A percentile compares a stretch with the other conserved stretches of the same genome.
phyloP scores from a whole-genome alignment of 1,140 invertebrate genomes.

The Drosophila repletoides region DNA sequence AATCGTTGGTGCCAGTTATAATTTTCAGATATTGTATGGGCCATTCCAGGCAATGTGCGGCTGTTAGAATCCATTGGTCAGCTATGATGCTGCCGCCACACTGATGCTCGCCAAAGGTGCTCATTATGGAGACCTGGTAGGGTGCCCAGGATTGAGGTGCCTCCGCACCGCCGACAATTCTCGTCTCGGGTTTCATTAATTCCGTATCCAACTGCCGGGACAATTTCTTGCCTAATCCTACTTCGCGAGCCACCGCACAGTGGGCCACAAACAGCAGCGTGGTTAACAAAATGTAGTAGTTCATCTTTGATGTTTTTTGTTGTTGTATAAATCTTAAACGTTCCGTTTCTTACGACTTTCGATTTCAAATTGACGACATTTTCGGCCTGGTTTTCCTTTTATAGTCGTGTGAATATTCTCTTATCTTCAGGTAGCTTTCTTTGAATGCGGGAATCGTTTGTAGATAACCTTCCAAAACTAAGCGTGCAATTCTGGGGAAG shows the following conservation, averaged over 20 bases:
- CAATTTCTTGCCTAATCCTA: slow-evolving; percentile 4
- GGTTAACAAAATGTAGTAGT: slow-evolving; percentile 24
- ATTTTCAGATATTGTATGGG: slow-evolving; percentile 65
- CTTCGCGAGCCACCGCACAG: slow-evolving; percentile 25
- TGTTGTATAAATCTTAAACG: not conserved
- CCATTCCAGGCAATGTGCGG: slow-evolving; percentile 83
- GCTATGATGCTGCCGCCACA: slow-evolving; percentile 83
- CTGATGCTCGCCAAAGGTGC: slow-evolving; percentile 68
- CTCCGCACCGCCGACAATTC: slow-evolving; percentile 82
- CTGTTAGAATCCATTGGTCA: slow-evolving; percentile 79
- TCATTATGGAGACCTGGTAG: slow-evolving; percentile 83
- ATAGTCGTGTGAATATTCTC: slow-evolving; percentile 38
- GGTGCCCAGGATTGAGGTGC: slow-evolving; percentile 79
- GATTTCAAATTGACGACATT: slow-evolving; percentile 33
- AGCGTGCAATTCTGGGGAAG: slow-evolving; percentile 47
- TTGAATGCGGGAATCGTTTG: slow-evolving; percentile 24
- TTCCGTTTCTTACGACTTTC: slow-evolving; percentile 38
- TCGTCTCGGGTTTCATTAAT: slow-evolving; percentile 37
- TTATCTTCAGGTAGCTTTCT: slow-evolving; percentile 60
- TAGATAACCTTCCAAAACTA: slow-evolving; percentile 54
- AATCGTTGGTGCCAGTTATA: slow-evolving; percentile 66
- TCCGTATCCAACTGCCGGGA: slow-evolving; percentile 35
- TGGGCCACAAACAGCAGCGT: slow-evolving; percentile 27
- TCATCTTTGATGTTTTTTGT: slow-evolving; percentile 35
- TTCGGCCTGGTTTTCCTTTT: slow-evolving; percentile 35